Conservation (phyloP, 2,888 invertebrate genomes). For the Oegoconia quadripuncta region DNA sequence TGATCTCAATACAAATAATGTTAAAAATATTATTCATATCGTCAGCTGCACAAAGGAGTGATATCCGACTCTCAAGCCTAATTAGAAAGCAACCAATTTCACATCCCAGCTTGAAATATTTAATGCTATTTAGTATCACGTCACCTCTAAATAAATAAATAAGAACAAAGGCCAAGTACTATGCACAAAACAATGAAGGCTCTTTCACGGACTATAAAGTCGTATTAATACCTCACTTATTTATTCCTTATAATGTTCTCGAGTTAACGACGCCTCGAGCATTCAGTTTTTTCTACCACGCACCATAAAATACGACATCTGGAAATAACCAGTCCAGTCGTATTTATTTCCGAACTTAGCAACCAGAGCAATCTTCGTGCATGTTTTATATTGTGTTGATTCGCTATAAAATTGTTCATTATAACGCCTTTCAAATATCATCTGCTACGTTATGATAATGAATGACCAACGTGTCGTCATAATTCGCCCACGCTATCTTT, state of each 20-base stretch:
- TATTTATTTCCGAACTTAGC: conserved; percentile 55
- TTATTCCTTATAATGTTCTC: conserved; percentile 75
- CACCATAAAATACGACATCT: conserved; percentile 69
- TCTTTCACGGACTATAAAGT: conserved; percentile 74
- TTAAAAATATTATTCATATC: conserved; percentile 2
- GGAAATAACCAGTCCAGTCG: conserved; percentile 46
- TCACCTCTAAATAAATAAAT: conserved; percentile 40
- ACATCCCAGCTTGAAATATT: conserved; percentile 35
- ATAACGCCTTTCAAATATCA: conserved; percentile 9
- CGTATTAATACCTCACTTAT: conserved; percentile 71
- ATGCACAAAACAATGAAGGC: conserved; percentile 61
- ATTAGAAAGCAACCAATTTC: conserved; percentile 24
- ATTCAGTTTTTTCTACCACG: conserved; percentile 67
- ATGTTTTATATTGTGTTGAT: conserved; percentile 36
- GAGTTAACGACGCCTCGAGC: conserved; percentile 70
- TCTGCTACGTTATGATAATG: conserved; percentile 16
- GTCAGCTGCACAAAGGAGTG: not conserved
- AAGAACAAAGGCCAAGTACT: conserved; percentile 44
- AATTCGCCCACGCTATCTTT: conserved; percentile 28
- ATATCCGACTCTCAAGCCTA: conserved; percentile 10
- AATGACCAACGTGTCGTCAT: conserved; percentile 17
- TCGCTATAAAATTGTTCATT: conserved; percentile 22
- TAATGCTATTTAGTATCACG: conserved; percentile 47
- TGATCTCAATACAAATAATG: too few species aligned
- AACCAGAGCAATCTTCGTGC: conserved; percentile 43